These are phyloP conservation scores for Hystrix cristata DNA, from an alignment of 2,113 vertebrate species.

Conservation along the genomic window DNA sequence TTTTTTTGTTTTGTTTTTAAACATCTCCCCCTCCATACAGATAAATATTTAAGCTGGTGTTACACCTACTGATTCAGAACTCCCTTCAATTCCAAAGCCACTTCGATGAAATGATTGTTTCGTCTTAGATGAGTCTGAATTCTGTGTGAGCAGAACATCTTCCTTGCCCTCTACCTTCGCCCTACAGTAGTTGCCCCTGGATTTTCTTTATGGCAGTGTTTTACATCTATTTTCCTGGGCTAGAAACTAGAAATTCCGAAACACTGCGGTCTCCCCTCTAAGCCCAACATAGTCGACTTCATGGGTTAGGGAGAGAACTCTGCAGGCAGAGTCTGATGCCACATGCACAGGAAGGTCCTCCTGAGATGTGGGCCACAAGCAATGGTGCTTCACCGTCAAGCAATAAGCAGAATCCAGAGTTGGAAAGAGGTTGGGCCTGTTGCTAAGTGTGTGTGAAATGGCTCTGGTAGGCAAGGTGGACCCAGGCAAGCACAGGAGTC, in stretches of 20 bases:
- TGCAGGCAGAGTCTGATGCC: background rate
- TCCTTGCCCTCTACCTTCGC: rapidly evolving
- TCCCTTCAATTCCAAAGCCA: background rate
- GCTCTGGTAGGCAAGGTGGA: too few species aligned
- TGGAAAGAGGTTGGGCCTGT: background rate
- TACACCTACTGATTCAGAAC: background rate
- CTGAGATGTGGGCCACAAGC: background rate
- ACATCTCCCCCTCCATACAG: background rate
- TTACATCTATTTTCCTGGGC: background rate
- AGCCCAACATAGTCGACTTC: background rate
- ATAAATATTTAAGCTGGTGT: background rate
- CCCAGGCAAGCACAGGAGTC: rapidly evolving
- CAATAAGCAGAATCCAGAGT: background rate
- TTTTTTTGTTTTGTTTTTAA: background rate
- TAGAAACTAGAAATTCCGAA: background rate
- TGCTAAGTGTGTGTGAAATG: background rate
- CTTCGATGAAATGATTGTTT: background rate
- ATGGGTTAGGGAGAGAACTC: background rate
- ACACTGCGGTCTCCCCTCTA: rapidly evolving
- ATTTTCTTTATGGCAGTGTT: background rate
- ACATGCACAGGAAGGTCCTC: rapidly evolving
- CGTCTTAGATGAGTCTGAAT: background rate
- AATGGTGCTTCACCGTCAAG: background rate
- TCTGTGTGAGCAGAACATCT: rapidly evolving
- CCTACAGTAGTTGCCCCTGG: background rate